Evolutionary conservation across 1,140 invertebrate genomes (phyloP).

Genomic region (Drosophila bocki): DNA sequence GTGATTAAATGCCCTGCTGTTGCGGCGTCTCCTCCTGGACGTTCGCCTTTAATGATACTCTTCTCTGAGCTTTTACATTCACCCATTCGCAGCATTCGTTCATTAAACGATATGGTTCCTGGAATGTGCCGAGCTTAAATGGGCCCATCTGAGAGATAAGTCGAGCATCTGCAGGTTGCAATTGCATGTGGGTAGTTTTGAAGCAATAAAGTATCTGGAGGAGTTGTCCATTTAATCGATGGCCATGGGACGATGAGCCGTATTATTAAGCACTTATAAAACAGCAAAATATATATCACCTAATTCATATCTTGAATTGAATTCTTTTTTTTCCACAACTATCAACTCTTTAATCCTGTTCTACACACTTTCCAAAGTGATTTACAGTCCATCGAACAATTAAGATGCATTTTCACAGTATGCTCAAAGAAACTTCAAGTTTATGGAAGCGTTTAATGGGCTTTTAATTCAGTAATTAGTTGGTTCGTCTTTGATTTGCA

Average conservation of each 20-base stretch:
- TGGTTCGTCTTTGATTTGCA: constrained; percentile 45
- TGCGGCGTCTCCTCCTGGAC: constrained; percentile 16
- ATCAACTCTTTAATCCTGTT: constrained; percentile 40
- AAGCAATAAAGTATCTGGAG: constrained; percentile 11
- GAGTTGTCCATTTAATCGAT: constrained; percentile 28
- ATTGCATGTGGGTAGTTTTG: constrained; percentile 26
- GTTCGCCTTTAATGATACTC: constrained; percentile 69
- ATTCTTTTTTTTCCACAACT: constrained; percentile 33
- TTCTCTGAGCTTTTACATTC: constrained; percentile 6
- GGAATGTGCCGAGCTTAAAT: constrained; percentile 53
- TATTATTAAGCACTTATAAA: constrained; percentile 12
- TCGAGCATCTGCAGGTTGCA: constrained; percentile 36
- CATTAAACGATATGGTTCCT: constrained; percentile 71
- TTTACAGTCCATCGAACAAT: constrained; percentile 39
- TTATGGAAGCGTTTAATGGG: constrained; percentile 57
- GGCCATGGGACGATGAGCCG: neutral
- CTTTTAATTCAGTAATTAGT: constrained; percentile 79
- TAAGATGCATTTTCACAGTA: constrained; percentile 62
- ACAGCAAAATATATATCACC: neutral
- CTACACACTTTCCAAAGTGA: constrained; percentile 50
- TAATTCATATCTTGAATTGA: neutral
- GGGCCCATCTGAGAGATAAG: constrained; percentile 31
- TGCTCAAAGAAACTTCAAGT: constrained; percentile 29
- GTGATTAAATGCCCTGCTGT: constrained; percentile 70
- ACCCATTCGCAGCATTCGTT: constrained; percentile 23